These are phyloP conservation scores for Scaptodrosophila latifasciaeformis DNA, from an alignment of 2,888 invertebrate genomes.

Conservation along the genomic window DNA sequence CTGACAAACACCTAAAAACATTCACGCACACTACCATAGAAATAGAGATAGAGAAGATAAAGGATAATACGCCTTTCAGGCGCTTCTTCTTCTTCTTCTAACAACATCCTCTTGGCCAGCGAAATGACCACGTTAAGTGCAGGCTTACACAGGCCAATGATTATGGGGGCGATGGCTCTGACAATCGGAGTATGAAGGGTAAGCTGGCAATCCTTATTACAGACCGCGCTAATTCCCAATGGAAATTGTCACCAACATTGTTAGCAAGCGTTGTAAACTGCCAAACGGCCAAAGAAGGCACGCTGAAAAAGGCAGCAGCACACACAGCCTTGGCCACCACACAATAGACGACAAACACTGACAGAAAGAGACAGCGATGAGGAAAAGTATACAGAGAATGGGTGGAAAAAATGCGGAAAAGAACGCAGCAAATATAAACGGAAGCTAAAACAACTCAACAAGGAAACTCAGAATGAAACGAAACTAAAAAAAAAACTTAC, in stretches of 20 bases:
- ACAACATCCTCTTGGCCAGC: constrained; percentile 33
- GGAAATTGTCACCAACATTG: constrained; percentile 56
- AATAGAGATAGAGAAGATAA: no score
- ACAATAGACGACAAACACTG: constrained; percentile 11
- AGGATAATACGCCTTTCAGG: constrained; percentile 8
- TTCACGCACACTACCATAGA: no score
- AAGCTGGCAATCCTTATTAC: constrained; percentile 62
- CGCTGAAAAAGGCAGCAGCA: constrained; percentile 39
- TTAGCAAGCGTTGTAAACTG: constrained; percentile 13
- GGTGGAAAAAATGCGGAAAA: constrained; percentile 31
- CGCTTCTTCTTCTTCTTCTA: no score
- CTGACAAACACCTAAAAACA: no score
- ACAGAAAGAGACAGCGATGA: constrained; percentile 10
- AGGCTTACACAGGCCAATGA: constrained; percentile 70
- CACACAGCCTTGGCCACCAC: no score
- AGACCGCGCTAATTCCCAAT: constrained; percentile 68
- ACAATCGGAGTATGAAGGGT: constrained; percentile 66
- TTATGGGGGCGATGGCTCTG: constrained; percentile 67
- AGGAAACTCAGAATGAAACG: constrained; percentile 46
- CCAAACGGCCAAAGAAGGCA: background rate
- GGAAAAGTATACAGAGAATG: no score
- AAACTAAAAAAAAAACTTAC: constrained; percentile 43
- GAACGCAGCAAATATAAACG: constrained; percentile 40
- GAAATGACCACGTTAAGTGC: constrained; percentile 71
- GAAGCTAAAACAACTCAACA: constrained; percentile 58